phyloP scores from a whole-genome alignment of 2,888 invertebrate species.

The Xanthia icteritia region DNA sequence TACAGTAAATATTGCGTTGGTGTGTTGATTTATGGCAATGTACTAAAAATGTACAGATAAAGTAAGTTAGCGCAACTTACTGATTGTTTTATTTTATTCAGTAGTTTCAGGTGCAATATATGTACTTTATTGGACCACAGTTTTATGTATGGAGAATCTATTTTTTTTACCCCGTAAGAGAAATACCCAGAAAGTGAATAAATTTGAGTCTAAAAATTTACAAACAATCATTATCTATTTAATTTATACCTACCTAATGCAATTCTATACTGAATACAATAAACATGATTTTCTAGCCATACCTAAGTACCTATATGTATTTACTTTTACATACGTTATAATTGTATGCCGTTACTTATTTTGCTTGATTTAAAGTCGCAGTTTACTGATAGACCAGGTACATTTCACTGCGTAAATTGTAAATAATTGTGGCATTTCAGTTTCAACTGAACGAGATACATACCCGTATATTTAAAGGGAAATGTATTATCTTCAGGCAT shows the following conservation, averaged over 20 bases:
- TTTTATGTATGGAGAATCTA: not conserved
- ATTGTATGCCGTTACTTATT: constrained; percentile 20
- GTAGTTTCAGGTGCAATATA: constrained; percentile 31
- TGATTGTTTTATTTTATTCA: constrained; percentile 49
- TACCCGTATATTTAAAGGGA: constrained; percentile 47
- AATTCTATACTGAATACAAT: constrained; percentile 12
- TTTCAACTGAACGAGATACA: constrained; percentile 6
- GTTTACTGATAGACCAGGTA: not conserved
- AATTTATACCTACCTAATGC: not conserved
- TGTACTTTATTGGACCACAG: not conserved
- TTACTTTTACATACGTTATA: constrained; percentile 8
- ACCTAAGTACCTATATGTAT: not conserved
- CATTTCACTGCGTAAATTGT: not conserved
- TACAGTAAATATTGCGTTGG: constrained; percentile 44
- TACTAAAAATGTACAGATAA: constrained; percentile 61
- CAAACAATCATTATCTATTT: not conserved
- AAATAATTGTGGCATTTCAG: constrained; percentile 10
- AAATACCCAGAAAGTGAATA: constrained; percentile 3
- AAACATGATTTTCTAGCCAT: constrained; percentile 3
- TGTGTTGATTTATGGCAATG: constrained; percentile 55
- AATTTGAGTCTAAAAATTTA: not conserved
- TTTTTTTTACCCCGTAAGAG: not conserved
- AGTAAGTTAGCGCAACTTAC: constrained; percentile 47
- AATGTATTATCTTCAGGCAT: constrained; percentile 50
- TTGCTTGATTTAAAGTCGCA: constrained; percentile 3